Conservation (phyloP, 2,113 vertebrate genomes). For the Cisticola juncidis region DNA sequence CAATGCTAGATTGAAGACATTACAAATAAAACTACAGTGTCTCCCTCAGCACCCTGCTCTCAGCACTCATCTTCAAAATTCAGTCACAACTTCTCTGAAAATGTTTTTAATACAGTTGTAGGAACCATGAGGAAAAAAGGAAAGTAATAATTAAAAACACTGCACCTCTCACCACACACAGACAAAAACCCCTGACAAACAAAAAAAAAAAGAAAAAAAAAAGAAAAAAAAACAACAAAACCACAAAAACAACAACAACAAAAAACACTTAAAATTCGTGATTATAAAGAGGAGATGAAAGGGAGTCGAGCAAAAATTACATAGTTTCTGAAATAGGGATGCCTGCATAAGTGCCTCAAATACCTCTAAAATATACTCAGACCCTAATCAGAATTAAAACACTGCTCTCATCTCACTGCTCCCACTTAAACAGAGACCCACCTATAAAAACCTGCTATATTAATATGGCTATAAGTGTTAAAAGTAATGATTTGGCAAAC, state of each 20-base stretch:
- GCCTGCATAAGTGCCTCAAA: not conserved
- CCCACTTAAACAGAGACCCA: not conserved
- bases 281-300: not conserved
- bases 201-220: not conserved
- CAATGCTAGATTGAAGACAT: not conserved
- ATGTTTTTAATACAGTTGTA: not conserved
- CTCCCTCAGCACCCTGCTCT: not conserved
- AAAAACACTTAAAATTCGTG: not conserved
- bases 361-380: not conserved
- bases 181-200: not conserved
- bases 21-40: not conserved
- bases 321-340: not conserved
- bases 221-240: not conserved
- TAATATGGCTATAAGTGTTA: not conserved
- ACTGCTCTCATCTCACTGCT: not conserved
- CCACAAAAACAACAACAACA: not conserved
- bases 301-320: not conserved
- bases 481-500: not conserved
- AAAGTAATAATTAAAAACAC: not conserved
- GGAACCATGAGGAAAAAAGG: rapidly evolving
- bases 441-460: not conserved
- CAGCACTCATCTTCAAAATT: not conserved
- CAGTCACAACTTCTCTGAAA: not conserved
- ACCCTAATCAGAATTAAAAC: not conserved
- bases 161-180: not conserved